phyloP scores from a whole-genome alignment of 2,797 vertebrate genomes.

The Melanotaenia maccullochi region DNA sequence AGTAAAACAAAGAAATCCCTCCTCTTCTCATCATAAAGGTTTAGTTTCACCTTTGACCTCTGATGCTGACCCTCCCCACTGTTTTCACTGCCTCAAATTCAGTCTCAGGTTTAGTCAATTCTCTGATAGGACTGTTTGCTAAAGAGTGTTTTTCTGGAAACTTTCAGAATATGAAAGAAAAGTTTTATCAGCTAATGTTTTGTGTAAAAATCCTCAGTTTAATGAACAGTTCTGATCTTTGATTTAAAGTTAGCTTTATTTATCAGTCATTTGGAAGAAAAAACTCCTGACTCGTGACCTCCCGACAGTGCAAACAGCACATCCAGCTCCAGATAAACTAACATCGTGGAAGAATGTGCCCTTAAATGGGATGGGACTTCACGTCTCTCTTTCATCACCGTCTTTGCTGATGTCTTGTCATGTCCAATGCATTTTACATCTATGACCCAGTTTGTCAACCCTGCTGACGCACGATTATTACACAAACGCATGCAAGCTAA shows the following conservation, averaged over 20 bases:
- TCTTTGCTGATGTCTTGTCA: neutral
- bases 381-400: neutral
- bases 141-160: too few species aligned
- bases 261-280: too few species aligned
- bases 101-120: neutral
- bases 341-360: neutral
- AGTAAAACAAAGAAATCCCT: neutral
- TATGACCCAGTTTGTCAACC: neutral
- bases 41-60: constrained; percentile 51
- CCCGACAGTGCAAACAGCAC: too few species aligned
- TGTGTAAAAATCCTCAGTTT: too few species aligned
- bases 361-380: neutral
- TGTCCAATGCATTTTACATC: neutral
- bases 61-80: constrained; percentile 21
- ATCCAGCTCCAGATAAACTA: neutral
- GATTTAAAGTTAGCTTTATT: too few species aligned
- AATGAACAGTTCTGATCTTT: too few species aligned
- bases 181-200: too few species aligned
- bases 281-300: too few species aligned
- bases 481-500: neutral
- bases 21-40: constrained; percentile 31
- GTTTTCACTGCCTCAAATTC: constrained; percentile 1
- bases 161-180: too few species aligned
- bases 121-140: too few species aligned
- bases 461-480: neutral